phyloP scores from a whole-genome alignment of 2,113 vertebrate genomes.

The Ophiodon elongatus region DNA sequence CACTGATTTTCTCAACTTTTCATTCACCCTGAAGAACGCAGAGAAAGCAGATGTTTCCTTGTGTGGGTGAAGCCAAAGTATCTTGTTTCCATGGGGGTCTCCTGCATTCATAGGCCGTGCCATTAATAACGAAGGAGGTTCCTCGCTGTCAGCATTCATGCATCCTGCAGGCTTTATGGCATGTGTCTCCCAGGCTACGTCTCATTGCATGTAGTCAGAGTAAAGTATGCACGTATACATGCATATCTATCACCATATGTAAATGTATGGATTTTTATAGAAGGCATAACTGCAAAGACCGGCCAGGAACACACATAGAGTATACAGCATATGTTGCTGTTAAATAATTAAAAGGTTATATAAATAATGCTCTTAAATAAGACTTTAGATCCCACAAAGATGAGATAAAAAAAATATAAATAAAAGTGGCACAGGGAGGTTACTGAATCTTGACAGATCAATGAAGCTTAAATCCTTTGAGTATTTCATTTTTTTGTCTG shows the following conservation, averaged over 20 bases:
- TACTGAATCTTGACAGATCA: constrained; percentile 1
- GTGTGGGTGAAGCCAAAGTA: constrained; percentile 47
- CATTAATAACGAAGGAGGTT: constrained; percentile 74
- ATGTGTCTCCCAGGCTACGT: constrained; percentile 41
- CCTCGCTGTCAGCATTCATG: constrained; percentile 71
- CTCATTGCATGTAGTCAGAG: constrained; percentile 32
- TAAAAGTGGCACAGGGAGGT: background rate
- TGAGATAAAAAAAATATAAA: background rate
- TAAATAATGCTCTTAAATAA: background rate
- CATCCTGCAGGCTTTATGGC: constrained; percentile 54
- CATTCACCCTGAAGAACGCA: constrained; percentile 14
- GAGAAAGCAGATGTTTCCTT: constrained; percentile 58
- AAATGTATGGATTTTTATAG: constrained; percentile 9
- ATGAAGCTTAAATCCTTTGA: constrained; percentile 9
- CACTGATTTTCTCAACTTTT: background rate
- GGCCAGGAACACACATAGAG: background rate
- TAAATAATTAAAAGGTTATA: background rate
- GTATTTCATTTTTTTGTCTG: constrained; percentile 7
- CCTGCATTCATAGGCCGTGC: constrained; percentile 62
- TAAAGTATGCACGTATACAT: constrained; percentile 19
- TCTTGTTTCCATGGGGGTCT: constrained; percentile 66
- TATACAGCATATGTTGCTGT: background rate
- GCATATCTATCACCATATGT: constrained; percentile 3
- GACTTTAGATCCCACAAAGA: background rate
- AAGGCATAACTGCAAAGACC: background rate